Percentiles rank a stretch among this genome's conserved stretches.
Evolutionary conservation across 2,113 vertebrate genomes (phyloP).

Genomic region (Dendropsophus ebraccatus): DNA sequence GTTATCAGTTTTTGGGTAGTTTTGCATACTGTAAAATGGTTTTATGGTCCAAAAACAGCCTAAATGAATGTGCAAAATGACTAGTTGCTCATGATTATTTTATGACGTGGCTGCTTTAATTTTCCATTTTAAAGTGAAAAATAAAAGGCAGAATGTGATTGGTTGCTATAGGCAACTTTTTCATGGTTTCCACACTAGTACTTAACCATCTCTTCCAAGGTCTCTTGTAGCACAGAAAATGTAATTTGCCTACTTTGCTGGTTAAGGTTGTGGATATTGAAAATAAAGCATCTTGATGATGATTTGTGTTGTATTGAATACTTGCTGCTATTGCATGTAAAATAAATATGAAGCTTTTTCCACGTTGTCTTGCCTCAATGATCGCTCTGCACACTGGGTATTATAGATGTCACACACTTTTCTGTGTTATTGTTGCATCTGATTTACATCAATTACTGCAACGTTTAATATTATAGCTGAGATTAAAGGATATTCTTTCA

Average conservation of each 20-base stretch:
- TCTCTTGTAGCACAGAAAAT: no score
- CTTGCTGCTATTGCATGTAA: neutral
- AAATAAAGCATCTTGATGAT: neutral
- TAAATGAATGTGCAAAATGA: no score
- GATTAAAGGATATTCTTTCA: constrained; percentile 52
- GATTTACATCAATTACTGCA: constrained; percentile 40
- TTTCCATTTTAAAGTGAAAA: no score
- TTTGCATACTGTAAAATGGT: no score
- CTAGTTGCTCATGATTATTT: no score
- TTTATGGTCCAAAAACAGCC: no score
- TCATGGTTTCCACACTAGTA: no score
- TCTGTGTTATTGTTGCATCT: constrained; percentile 24
- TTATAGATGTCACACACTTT: neutral
- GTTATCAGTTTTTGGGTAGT: no score
- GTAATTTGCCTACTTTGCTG: neutral
- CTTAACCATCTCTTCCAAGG: no score
- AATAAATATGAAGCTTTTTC: neutral
- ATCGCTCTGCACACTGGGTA: neutral
- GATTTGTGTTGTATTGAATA: neutral
- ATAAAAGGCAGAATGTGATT: no score
- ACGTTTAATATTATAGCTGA: constrained; percentile 23
- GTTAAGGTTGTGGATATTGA: neutral
- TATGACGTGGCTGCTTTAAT: no score
- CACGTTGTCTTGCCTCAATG: neutral
- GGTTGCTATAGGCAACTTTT: no score